Base-by-base conservation (phyloP, 2,113 vertebrate genomes). In the Solea solea region DNA sequence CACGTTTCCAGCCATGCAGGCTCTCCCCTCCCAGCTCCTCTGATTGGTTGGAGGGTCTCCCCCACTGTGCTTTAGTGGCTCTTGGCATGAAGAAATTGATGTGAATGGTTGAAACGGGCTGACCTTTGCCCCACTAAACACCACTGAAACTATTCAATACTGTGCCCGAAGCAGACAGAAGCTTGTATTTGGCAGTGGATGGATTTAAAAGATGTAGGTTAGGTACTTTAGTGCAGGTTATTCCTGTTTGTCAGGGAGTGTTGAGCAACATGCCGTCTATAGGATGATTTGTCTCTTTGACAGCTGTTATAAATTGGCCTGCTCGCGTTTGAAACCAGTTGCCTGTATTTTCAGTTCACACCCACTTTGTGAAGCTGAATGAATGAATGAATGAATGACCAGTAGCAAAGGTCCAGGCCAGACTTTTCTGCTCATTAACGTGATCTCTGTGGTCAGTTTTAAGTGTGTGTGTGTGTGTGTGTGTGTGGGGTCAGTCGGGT, bases 1-100 rank as follows among this genome's bases (percentile, higher is more conserved):
- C 91, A 90, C 86, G 90, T 83, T 88, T 74, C 21, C 54, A 61
- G 68, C n/a, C 75, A 81, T 78, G 79, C 3, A 15, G 44, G 0
- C 16, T 7, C 40, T 60, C 76, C 45, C 88, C 86, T 68, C 84
- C 84, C 79, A 41, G 21, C 27, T 14, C 3, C n/a, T 55, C 61
- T 83, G 84, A 89, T 93, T 93, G 92, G 92, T 59, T 51, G 1
- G 2, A 27, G 21, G 56, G 4, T 7, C 14, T 15, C 34, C 45
- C 63, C 16, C 11, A 2, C 46, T 53, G 39, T 16, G 73, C 58
- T 67, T 10, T 4, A 1, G 34, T 72, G 62, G 16, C 42, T 3
- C 27, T 56, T 69, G 46, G 13, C 60, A 5, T 11, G 11, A 44
- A 39, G 25, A 65, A 50, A 58, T 63, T 28, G 10, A 44, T 3